These are phyloP conservation scores for Hofmannophila pseudospretella DNA, from an alignment of 2,888 invertebrate species.

Conservation along the genomic window DNA sequence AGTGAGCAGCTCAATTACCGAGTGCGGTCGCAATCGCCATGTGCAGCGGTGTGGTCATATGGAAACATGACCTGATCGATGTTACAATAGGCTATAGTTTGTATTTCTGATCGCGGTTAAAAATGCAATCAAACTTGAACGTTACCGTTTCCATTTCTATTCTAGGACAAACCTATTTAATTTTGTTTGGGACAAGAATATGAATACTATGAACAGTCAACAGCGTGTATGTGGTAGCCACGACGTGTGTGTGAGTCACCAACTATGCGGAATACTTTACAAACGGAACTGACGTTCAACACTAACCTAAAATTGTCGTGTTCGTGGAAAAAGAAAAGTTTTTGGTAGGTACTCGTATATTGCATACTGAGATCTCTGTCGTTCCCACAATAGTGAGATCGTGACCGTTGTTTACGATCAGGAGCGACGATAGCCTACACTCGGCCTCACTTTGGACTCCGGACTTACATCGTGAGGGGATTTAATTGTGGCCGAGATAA, in stretches of 20 bases:
- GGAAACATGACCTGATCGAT: constrained; percentile 41
- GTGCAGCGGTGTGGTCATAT: constrained; percentile 37
- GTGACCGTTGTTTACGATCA: constrained; percentile 59
- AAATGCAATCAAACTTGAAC: not conserved
- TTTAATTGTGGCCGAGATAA: constrained; percentile 52
- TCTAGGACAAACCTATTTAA: not conserved
- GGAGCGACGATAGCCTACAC: constrained; percentile 51
- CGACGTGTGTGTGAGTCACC: too few relatives aligned
- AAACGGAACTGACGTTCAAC: not conserved
- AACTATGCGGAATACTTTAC: not conserved
- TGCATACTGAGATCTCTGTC: constrained; percentile 32
- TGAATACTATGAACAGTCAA: not conserved
- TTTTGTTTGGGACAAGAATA: not conserved
- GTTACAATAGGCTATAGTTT: constrained; percentile 24
- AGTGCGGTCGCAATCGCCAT: constrained; percentile 29
- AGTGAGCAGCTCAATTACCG: constrained; percentile 63
- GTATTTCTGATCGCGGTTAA: constrained; percentile 18
- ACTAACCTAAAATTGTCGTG: not conserved
- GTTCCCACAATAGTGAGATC: constrained; percentile 63
- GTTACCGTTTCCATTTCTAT: not conserved
- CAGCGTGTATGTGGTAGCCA: too few relatives aligned
- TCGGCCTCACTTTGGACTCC: constrained; percentile 32
- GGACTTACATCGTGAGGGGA: constrained; percentile 42
- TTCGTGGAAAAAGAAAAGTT: constrained; percentile 11
- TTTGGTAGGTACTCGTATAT: too few relatives aligned